Evolutionary conservation across 2,888 invertebrate genomes (phyloP).

Genomic region (Amphipoea oculea): DNA sequence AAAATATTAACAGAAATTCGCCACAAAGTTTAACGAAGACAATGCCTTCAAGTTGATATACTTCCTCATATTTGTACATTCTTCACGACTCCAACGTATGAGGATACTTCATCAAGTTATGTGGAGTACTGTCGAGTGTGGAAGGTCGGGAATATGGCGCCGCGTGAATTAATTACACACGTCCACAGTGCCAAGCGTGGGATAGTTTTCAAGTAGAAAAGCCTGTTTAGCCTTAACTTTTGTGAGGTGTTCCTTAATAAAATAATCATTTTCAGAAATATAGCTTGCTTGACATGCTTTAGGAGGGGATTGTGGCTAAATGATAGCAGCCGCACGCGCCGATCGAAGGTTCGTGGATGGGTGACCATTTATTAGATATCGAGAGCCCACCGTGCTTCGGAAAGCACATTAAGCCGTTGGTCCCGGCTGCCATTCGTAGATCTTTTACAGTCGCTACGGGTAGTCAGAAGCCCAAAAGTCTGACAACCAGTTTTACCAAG

Average conservation of each 20-base stretch:
- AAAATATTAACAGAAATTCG: slow-evolving; percentile 14
- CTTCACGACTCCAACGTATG: slow-evolving; percentile 45
- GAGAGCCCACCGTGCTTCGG: not conserved
- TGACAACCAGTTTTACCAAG: not conserved
- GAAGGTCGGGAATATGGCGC: slow-evolving; percentile 41
- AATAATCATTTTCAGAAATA: slow-evolving; percentile 6
- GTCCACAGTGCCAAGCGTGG: slow-evolving; percentile 17
- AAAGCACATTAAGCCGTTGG: not conserved
- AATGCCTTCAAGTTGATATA: slow-evolving; percentile 46
- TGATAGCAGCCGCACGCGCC: not conserved
- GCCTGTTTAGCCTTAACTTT: slow-evolving; percentile 9
- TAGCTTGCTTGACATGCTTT: not conserved
- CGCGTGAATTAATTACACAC: slow-evolving; percentile 55
- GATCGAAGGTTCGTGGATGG: not conserved
- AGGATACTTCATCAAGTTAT: slow-evolving; percentile 71
- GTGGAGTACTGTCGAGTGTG: slow-evolving; percentile 45
- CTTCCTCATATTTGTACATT: slow-evolving; percentile 64
- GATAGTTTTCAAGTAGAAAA: slow-evolving; percentile 49
- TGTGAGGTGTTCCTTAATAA: slow-evolving; percentile 1
- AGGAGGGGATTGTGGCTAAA: too few species aligned
- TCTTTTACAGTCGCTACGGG: not conserved
- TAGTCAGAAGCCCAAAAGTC: not conserved
- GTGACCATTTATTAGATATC: not conserved
- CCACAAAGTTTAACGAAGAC: slow-evolving; percentile 26
- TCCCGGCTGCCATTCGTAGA: not conserved